Evolutionary conservation across 2,888 invertebrate genomes (phyloP).

Genomic region (Oxycera nigricornis): DNA sequence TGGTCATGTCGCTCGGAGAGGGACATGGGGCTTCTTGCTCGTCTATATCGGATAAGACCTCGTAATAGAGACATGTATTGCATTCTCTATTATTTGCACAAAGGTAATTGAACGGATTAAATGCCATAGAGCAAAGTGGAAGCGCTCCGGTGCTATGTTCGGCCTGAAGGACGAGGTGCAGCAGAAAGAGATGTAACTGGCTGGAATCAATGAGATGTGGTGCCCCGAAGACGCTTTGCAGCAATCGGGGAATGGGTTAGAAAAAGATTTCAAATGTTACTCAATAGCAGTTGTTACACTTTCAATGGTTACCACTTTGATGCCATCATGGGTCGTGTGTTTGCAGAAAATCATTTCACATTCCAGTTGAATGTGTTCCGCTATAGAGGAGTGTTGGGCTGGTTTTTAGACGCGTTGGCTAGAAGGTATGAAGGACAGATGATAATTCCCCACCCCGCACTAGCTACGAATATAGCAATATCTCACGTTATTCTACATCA

Average conservation of each 20-base stretch:
- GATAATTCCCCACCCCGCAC: too few relatives aligned
- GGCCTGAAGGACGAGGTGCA: neutral
- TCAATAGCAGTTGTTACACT: neutral
- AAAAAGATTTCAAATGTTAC: neutral
- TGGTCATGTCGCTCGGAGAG: neutral
- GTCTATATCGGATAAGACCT: neutral
- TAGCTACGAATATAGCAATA: too few relatives aligned
- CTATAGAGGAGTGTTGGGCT: too few relatives aligned
- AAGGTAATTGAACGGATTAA: constrained; percentile 27
- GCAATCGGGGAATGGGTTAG: neutral
- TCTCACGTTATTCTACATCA: too few relatives aligned
- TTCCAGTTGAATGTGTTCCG: too few relatives aligned
- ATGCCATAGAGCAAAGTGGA: neutral
- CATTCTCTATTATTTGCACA: neutral
- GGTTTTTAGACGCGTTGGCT: too few relatives aligned
- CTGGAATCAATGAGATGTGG: neutral
- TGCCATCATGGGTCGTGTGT: too few relatives aligned
- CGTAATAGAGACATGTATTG: constrained; percentile 3
- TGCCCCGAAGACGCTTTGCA: neutral
- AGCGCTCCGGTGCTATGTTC: neutral
- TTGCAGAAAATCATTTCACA: too few relatives aligned
- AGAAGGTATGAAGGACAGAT: too few relatives aligned
- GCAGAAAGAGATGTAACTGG: too few relatives aligned
- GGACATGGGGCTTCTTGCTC: neutral
- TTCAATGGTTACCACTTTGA: neutral